Evolutionary conservation across 30 jellyfish, hydroid and myxozoan genomes (phyloP).

Genomic region (Aurelia sp.): DNA sequence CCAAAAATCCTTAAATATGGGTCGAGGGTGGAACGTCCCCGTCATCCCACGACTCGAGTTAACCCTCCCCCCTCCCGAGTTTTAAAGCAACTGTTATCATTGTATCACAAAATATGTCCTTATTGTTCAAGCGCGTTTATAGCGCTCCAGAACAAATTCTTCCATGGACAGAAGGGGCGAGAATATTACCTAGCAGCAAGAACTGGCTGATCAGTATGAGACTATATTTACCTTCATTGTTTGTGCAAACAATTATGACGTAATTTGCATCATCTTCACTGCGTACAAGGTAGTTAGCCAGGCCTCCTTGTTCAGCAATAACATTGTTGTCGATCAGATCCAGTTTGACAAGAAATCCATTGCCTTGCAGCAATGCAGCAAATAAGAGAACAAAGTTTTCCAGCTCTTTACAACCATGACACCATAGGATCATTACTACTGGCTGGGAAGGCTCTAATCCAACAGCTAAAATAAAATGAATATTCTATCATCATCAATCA

Average conservation of each 20-base stretch:
- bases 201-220: no score
- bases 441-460: background rate
- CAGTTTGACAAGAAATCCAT: background rate
- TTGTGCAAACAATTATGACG: background rate
- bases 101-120: no score
- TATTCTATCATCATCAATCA: background rate
- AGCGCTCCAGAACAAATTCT: no score
- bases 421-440: background rate
- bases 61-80: no score
- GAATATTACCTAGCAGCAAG: no score
- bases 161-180: no score
- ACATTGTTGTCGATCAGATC: background rate
- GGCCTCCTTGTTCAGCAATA: background rate
- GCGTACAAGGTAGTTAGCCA: background rate
- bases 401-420: conserved; percentile 1
- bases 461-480: no score
- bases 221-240: background rate
- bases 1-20: no score
- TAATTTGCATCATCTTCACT: background rate
- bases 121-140: no score
- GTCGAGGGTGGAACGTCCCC: no score
- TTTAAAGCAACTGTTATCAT: no score
- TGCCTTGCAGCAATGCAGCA: background rate
- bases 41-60: no score
- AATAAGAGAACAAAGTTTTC: background rate